Evolutionary conservation across 2,113 vertebrate species (phyloP), one percentile per base, ranked within the genome.

Genomic region (Serilophus lunatus): DNA sequence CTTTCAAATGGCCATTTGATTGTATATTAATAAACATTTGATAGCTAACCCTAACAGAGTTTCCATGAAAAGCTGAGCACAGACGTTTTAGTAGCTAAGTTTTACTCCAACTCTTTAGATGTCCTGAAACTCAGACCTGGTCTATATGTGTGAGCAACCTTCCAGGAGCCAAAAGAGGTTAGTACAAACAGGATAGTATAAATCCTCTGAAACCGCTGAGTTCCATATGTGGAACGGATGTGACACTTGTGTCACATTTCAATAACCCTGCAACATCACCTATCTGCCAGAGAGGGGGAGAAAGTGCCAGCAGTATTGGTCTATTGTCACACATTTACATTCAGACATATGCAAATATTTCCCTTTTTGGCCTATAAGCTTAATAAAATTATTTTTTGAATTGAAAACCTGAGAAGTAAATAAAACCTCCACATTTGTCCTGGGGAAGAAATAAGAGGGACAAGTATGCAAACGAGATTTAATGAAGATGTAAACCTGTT

Each of bases 251-350:
- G n/a, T 24, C 69, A 40, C 42, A 68, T 24, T 23, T 92, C 36
- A 40, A 14, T 14, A 35, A 36, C 12, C 10, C 63, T 45, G 35
- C 28, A 81, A 51, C n/a, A 74, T 7, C n/a, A 51, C 1, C 3
- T 29, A 38, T 31, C 36, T 83, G 38, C 13, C 24, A 81, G 59
- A 71, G 24, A 40, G 5, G 5, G 8, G 19, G 18, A 57, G 36
- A 74, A 17, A 36, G 6, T 7, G 6, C 0, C 7, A 59, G 40
- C 0, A 1, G 15, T 57, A 15, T 23, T 68, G 23, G 59, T 29
- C 4, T 44, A 10, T 24, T 44, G 15, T 19, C 40, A 44, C 18
- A 36, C 9, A 29, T 86, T 95, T 81, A 44, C 1, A 0, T 54
- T 75, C 69, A 78, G 51, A 80, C 24, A 44, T 13, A 20, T 7